phyloP scores from a whole-genome alignment of 2,888 invertebrate genomes.

The Portevinia maculata region DNA sequence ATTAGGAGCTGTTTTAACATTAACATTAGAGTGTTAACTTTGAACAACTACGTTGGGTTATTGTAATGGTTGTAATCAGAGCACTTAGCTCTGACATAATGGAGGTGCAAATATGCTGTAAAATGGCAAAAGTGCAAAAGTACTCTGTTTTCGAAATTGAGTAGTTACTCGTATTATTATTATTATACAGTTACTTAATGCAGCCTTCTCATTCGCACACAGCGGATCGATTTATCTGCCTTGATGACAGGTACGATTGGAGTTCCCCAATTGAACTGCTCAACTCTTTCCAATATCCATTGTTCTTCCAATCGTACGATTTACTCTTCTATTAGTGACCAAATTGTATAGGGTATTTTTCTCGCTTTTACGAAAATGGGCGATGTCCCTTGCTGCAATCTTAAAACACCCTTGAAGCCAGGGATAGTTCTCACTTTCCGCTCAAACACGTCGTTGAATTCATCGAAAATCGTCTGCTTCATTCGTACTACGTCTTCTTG shows the following conservation, averaged over 20 bases:
- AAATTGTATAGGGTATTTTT: no score
- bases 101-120: constrained; percentile 29
- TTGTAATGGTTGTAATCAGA: constrained; percentile 19
- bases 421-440: constrained; percentile 43
- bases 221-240: neutral
- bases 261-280: neutral
- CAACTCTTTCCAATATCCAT: neutral
- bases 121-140: constrained; percentile 26
- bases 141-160: constrained; percentile 15
- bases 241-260: neutral
- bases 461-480: constrained; percentile 21
- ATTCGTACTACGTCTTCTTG: constrained; percentile 8
- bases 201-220: constrained; percentile 35
- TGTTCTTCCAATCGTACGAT: neutral
- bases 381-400: neutral
- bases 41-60: constrained; percentile 12
- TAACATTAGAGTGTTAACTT: neutral
- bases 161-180: constrained; percentile 49
- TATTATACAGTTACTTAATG: constrained; percentile 30
- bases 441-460: constrained; percentile 45
- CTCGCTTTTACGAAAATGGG: no score
- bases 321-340: no score
- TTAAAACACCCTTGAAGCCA: constrained; percentile 26
- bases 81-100: constrained; percentile 28
- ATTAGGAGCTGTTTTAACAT: neutral